Evolutionary conservation across 2,888 invertebrate species (phyloP), one percentile per base, ranked within the genome.

Genomic region (Folsomia candida): DNA sequence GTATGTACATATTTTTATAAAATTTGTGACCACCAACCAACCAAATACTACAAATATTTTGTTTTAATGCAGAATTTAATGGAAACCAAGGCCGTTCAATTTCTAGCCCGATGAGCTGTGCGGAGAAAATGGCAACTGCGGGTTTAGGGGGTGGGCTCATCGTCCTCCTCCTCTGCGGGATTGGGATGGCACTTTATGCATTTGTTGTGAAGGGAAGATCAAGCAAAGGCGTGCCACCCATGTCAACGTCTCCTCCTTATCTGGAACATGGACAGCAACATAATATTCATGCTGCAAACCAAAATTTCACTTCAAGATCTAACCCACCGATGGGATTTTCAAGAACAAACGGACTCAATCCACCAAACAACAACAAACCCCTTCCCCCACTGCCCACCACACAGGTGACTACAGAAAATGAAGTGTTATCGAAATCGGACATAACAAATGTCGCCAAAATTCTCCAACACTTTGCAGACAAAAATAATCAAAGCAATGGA

Each of bases 91-190:
- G 54, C n/a, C 54, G 54, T 14, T 54, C 54, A 18, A 14, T 54
- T 4, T 54, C 54, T n/a, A 14, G 11, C 51, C 24, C 67, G 64
- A 28, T 63, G 71, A 64, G 67, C 24, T 80, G 79, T 58, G 68
- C 74, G 0, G 77, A 78, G 28, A 80, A 75, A 69, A 74, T 80
- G 75, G 73, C 75, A 51, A 72, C 74, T 18, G 62, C 77, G 9
- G 77, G 77, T 3, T 59, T 75, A 0, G 74, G 74, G 0, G 75
- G 75, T 14, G 73, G 72, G 11, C 68, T 74, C 22, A 69, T 78
- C 2, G 72, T 71, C 54, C 69, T 78, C 2, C 54, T 80, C 22
- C 69, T 78, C 3, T 74, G 74, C 29, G 74, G 68, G 4, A 58
- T 78, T 6, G 68, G 60, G 11, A 61, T 76, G 20, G 76, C 75